phyloP scores from a whole-genome alignment of 1,140 invertebrate species.

The Pseudomyrmex dendroicus region DNA sequence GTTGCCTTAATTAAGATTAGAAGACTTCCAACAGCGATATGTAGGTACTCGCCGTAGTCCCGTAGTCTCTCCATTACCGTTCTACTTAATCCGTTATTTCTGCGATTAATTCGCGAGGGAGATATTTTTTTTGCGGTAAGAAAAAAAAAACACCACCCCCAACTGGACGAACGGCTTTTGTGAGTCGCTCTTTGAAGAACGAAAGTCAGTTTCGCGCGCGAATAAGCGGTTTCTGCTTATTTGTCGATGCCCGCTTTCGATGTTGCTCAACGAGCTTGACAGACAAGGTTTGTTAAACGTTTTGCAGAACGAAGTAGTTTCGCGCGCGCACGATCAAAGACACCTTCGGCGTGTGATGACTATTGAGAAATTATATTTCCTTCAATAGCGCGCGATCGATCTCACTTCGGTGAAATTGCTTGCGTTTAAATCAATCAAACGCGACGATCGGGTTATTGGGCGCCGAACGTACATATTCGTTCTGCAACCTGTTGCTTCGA shows the following conservation, averaged over 20 bases:
- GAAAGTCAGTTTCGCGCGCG: constrained; percentile 4
- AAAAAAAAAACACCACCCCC: not conserved
- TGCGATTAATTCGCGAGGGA: constrained; percentile 22
- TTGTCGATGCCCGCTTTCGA: constrained; percentile 47
- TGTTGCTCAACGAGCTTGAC: constrained; percentile 11
- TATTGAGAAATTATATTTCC: not conserved
- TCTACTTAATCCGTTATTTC: constrained; percentile 36
- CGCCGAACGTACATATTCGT: not conserved
- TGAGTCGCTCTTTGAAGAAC: not conserved
- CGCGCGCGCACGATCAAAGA: not conserved
- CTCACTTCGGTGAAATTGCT: too few species aligned
- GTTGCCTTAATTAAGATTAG: constrained; percentile 49
- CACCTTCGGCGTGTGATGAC: too few species aligned
- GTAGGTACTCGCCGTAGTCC: not conserved
- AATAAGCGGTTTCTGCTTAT: constrained; percentile 42
- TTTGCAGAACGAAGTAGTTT: not conserved
- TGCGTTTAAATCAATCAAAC: not conserved
- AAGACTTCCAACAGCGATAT: constrained; percentile 7
- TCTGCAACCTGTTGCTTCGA: constrained; percentile 38
- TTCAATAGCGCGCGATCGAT: not conserved
- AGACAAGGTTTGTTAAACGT: not conserved
- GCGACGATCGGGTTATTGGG: not conserved
- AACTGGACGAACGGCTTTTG: not conserved
- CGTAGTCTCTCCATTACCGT: constrained; percentile 19
- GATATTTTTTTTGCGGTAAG: not conserved